A percentile compares a stretch with the other conserved stretches of the same genome.
Evolutionary conservation across 1,140 invertebrate genomes (phyloP).

Genomic region (Campodea augens): DNA sequence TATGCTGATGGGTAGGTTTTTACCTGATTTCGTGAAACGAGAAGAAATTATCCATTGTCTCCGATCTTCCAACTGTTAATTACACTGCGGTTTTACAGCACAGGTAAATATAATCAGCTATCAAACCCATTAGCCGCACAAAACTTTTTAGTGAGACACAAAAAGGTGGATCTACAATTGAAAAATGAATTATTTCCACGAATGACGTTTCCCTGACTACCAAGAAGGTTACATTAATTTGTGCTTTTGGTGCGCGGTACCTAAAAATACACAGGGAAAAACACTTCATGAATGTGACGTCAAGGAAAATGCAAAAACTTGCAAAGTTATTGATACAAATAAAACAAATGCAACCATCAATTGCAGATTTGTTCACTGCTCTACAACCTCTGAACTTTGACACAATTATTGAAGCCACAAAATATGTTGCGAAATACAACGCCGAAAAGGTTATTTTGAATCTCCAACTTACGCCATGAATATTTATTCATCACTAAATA

Average conservation of each 20-base stretch:
- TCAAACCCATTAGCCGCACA: no score
- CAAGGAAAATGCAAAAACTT: no score
- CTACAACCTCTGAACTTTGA: neutral
- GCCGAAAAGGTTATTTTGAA: neutral
- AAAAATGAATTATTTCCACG: neutral
- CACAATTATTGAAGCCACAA: neutral
- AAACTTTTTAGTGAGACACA: neutral
- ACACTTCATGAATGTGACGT: neutral
- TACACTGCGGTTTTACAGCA: no score
- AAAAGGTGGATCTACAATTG: neutral
- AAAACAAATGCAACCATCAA: neutral
- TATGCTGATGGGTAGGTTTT: no score
- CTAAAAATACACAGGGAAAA: neutral
- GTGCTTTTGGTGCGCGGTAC: neutral
- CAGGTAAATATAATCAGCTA: no score
- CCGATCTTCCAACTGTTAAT: no score
- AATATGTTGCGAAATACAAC: no score
- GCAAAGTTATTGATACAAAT: neutral
- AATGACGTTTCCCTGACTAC: neutral
- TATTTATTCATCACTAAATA: neutral
- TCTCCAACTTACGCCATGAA: no score
- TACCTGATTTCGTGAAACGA: no score
- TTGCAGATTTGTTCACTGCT: neutral
- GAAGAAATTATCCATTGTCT: no score
- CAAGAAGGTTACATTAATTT: neutral